Conservation (phyloP, 2,113 vertebrate species). For the Albula glossodonta region DNA sequence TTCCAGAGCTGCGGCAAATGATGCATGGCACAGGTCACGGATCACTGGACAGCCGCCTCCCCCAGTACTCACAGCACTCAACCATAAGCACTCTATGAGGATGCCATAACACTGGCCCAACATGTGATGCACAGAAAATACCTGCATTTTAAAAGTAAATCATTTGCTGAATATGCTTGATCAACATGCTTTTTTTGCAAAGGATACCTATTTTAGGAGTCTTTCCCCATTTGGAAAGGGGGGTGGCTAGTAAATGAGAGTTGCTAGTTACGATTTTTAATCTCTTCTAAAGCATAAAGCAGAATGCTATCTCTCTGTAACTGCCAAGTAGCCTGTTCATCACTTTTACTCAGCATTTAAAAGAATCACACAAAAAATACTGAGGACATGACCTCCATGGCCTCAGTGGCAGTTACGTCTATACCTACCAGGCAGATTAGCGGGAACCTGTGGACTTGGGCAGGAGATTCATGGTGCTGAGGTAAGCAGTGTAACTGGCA, state of each 20-base stretch:
- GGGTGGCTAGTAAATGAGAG: too few relatives aligned
- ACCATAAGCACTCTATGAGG: not conserved
- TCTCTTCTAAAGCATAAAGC: too few relatives aligned
- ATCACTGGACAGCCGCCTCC: slow-evolving; percentile 24
- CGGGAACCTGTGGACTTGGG: slow-evolving; percentile 60
- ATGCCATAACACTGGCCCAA: not conserved
- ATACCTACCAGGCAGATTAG: slow-evolving; percentile 74
- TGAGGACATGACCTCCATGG: not conserved
- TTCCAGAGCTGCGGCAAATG: slow-evolving; percentile 38
- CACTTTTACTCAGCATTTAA: too few relatives aligned
- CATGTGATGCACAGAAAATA: too few relatives aligned
- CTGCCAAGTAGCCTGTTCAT: too few relatives aligned
- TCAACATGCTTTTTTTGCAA: not conserved
- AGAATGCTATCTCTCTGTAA: too few relatives aligned
- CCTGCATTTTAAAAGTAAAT: not conserved
- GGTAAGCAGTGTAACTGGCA: slow-evolving; percentile 56
- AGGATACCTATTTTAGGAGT: not conserved
- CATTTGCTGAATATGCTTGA: not conserved
- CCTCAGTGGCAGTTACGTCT: not conserved
- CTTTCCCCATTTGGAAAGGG: not conserved
- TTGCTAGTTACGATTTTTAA: too few relatives aligned
- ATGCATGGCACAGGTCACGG: slow-evolving; percentile 36
- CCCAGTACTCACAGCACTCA: not conserved
- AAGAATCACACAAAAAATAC: not conserved
- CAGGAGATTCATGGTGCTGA: slow-evolving; percentile 67